Conservation (phyloP, 2,888 invertebrate species). For the Clunio marinus region DNA sequence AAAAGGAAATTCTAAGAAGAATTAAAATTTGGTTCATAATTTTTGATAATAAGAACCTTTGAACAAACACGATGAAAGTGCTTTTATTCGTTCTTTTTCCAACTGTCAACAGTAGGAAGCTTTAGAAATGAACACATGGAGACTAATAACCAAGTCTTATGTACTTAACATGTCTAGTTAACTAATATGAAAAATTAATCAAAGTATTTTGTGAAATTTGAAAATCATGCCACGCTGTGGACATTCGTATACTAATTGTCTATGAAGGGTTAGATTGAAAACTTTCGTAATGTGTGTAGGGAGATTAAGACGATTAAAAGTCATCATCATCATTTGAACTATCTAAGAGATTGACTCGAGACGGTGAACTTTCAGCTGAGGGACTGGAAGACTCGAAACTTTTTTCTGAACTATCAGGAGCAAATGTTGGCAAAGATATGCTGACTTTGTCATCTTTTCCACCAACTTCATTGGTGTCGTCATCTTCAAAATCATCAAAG, state of each 20-base stretch:
- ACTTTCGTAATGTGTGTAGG: not conserved
- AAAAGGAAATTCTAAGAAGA: not conserved
- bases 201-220: too few relatives aligned
- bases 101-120: too few relatives aligned
- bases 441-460: conserved; percentile 54
- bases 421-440: conserved; percentile 63
- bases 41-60: too few relatives aligned
- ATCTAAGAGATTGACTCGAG: conserved; percentile 29
- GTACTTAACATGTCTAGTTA: too few relatives aligned
- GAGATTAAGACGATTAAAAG: not conserved
- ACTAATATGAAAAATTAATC: too few relatives aligned
- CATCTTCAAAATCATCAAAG: conserved; percentile 54
- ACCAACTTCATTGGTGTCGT: conserved; percentile 46
- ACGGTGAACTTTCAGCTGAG: not conserved
- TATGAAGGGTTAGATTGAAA: not conserved
- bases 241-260: too few relatives aligned
- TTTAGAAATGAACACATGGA: too few relatives aligned
- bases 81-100: too few relatives aligned
- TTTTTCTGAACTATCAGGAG: conserved; percentile 64
- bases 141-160: too few relatives aligned
- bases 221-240: too few relatives aligned
- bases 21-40: too few relatives aligned
- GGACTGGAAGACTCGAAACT: conserved; percentile 43
- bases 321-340: not conserved
- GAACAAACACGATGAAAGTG: too few relatives aligned